Base-by-base conservation (phyloP, 2,113 vertebrate genomes). In the Budorcas taxicolor region DNA sequence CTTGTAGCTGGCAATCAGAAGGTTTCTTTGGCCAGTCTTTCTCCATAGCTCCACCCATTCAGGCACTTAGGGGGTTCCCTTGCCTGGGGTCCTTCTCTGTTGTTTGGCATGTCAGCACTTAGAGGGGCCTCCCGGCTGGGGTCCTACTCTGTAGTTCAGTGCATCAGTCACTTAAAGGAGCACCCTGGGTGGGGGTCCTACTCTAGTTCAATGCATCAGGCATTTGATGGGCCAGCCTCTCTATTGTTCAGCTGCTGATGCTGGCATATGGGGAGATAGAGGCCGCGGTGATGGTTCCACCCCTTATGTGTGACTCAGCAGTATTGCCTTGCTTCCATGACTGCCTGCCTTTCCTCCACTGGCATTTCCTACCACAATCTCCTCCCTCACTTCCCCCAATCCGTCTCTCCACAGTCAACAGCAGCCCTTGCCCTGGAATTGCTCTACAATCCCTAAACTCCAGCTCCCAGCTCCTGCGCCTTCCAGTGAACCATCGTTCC, bases 351-450 rank as follows among this genome's bases (percentile, higher is more conserved):
- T 67, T 67, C 17, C 16, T 67, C 33, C 64, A 36, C 8, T 67
- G 33, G 8, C 33, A 21, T 67, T 11, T 36, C 64, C 64, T 8
- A 67, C 17, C 17, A 36, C 64, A 67, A 0, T 67, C 64, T 67
- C 33, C 33, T 67, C 33, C 17, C 33, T 36, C 7, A 36, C 0
- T 7, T 67, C 1, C 33, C 33, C 4, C 0, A 10, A 0, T 21
- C 17, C 0, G 1, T 67, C 17, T 36, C 33, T 21, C 17, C 0
- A 0, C 64, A 36, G 64, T 67, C 64, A 67, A 36, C 33, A 19
- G 64, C 17, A 67, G 64, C 17, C 64, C 64, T 67, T 5, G 9
- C 64, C 64, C 8, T 67, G 64, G 64, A 17, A 67, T 36, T 36
- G 64, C 64, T 67, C 64, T 67, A 21, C 33, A 67, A 1, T 19